Evolutionary conservation across 1,140 invertebrate genomes (phyloP), one percentile per base, ranked within the genome.

Genomic region (Trachymyrmex cornetzi): DNA sequence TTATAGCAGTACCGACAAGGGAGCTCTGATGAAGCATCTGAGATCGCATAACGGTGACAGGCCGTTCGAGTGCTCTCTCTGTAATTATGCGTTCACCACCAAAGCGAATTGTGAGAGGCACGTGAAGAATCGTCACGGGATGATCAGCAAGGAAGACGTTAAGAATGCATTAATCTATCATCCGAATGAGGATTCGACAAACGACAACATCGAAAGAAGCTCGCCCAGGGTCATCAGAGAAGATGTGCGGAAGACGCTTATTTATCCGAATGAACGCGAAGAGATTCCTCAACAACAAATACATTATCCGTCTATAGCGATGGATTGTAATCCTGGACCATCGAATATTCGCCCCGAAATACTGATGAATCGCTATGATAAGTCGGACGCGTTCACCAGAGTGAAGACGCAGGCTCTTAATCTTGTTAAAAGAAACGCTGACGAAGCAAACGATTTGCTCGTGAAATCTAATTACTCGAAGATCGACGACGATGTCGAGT

Each of bases 11-110:
- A 96, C 97, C 50, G 99, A 99, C 90, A 99, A 99, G 93, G 98
- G 98, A 12, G 98, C 98, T 1, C 93, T 99, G 3, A 97, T 98
- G 3, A 97, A 98, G 44, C 98, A 99, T 94, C 97, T 99, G 96
- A 96, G 98, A 88, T 98, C 97, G 3, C 99, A 99, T 95, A 99
- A 99, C 92, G 99, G 99, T 0, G 98, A 99, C 91, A 96, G 98
- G 5, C 99, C 99, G 0, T 99, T 98, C 92, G 98, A 99, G 93
- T 99, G 99, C 92, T 97, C 97, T 0, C 96, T 99, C 2, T 99
- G 99, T 94, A 98, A 98, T 90, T 99, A 98, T 91, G 98, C 98
- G 1, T 99, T 99, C 94, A 99, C 99, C 1, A 99, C 99, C 0
- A 99, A 99, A 95, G 97, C 98, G 0, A 98, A 98, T 90, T 98